Evolutionary conservation across 1,140 invertebrate species (phyloP), one percentile per base, ranked within the genome.

Genomic region (Agraylea sexmaculata): DNA sequence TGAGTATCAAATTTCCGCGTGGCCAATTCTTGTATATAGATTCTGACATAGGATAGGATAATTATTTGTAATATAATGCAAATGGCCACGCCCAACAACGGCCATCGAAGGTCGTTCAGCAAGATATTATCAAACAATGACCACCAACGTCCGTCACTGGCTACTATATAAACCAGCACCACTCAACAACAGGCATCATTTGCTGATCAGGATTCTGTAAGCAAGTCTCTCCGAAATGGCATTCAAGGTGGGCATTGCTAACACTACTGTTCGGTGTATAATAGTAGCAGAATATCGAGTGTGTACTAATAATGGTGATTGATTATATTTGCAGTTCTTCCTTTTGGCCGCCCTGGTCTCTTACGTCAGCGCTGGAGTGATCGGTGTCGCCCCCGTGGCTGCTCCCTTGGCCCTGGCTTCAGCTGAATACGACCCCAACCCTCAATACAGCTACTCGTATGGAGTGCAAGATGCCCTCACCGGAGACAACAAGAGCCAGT

Each of bases 401-500:
- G 48, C 49, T 30, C 49, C 46, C 7, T 41, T 46, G 16, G 29
- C 44, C 18, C 34, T 53, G 16, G 47, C 47, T 27, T 42, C 34
- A 44, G 39, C 47, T 43, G 53, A 52, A 45, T 45, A 46, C 39
- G 50, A 57, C 47, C 47, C 37, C 29, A 53, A 68, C 51, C 73
- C 73, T 1, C 70, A 75, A 44, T 77, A 75, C 53, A 62, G 66
- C 44, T 76, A 72, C 34, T 66, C 70, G 35, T 76, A 77, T 45
- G 68, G 68, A 40, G 71, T 77, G 2, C 64, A 71, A 25, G 74
- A 76, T 54, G 64, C 68, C 15, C 56, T 70, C 42, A 77, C 69
- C 47, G 72, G 76, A 4, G 73, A 76, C 50, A 71, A 64, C 62
- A 75, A 77, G 58, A 71, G 63, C 45, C 71, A 74, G 51, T 59